Evolutionary conservation across 2,797 vertebrate species (phyloP).

Genomic region (Manis javanica): DNA sequence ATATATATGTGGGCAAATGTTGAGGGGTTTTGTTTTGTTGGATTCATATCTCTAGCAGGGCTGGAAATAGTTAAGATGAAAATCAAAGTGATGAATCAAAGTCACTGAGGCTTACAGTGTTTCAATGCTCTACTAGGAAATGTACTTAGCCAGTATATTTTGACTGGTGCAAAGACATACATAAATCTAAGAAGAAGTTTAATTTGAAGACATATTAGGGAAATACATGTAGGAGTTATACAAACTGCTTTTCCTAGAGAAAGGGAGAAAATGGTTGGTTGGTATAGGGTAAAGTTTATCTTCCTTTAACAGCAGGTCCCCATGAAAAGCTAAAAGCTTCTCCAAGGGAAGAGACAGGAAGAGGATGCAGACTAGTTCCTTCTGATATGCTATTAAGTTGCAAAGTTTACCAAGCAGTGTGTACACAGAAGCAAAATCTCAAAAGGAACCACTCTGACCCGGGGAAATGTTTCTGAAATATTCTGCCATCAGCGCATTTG

Average conservation of each 20-base stretch:
- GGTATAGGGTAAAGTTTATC: constrained; percentile 78
- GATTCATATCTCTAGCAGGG: neutral
- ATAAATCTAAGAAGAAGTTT: constrained; percentile 30
- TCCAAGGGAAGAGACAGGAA: constrained; percentile 90
- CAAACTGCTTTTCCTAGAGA: constrained; percentile 55
- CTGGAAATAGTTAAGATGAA: constrained; percentile 55
- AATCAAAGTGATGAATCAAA: constrained; percentile 44
- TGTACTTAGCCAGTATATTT: neutral
- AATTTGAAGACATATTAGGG: neutral
- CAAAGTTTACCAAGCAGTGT: constrained; percentile 86
- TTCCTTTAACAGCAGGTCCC: constrained; percentile 74
- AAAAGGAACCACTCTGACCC: constrained; percentile 86
- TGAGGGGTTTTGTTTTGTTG: constrained; percentile 3
- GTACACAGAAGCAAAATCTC: constrained; percentile 87
- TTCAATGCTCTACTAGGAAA: constrained; percentile 43
- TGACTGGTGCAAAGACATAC: constrained; percentile 17
- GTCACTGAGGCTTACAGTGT: neutral
- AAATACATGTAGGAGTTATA: constrained; percentile 36
- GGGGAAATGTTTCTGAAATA: constrained; percentile 88
- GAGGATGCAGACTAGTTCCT: constrained; percentile 93
- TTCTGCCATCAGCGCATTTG: constrained; percentile 89
- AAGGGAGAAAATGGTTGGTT: constrained; percentile 64
- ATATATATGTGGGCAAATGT: neutral
- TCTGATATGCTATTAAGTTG: constrained; percentile 89
- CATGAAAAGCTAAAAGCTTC: constrained; percentile 81